Evolutionary conservation across 92 coral and sea anemone genomes (phyloP).

Genomic region (Palythoa grandis): DNA sequence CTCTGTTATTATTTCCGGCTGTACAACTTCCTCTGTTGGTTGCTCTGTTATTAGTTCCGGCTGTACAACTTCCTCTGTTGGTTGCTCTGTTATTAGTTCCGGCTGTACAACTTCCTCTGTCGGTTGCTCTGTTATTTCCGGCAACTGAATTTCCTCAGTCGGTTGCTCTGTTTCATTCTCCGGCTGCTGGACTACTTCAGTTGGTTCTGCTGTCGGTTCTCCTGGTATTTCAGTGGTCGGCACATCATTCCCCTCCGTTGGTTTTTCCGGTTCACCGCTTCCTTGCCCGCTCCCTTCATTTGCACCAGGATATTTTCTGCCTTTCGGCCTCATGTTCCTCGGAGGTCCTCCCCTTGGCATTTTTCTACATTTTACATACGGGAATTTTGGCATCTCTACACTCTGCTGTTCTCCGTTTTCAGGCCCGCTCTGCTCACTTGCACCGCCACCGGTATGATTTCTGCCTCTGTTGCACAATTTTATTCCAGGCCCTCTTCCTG

Average conservation of each 20-base stretch:
- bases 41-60: not conserved
- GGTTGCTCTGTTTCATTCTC: not conserved
- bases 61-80: not conserved
- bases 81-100: not conserved
- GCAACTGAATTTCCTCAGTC: not conserved
- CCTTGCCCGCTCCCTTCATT: not conserved
- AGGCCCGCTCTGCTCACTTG: not conserved
- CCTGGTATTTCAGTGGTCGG: not conserved
- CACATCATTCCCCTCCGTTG: not conserved
- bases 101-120: not conserved
- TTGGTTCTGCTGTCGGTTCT: not conserved
- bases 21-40: not conserved
- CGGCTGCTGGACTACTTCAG: not conserved
- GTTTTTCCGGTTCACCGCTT: not conserved
- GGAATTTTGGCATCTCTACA: no score
- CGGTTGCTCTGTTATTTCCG: not conserved
- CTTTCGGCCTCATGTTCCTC: not conserved
- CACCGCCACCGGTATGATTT: not conserved
- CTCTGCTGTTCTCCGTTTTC: no score
- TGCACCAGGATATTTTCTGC: not conserved
- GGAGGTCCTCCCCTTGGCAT: not conserved
- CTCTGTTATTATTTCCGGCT: not conserved
- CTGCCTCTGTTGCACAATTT: not conserved
- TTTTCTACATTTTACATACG: no score
- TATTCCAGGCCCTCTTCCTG: not conserved